A percentile compares a stretch with the other conserved stretches of the same genome.
phyloP scores from a whole-genome alignment of 1,140 invertebrate species.

The Cardiocondyla obscurior region DNA sequence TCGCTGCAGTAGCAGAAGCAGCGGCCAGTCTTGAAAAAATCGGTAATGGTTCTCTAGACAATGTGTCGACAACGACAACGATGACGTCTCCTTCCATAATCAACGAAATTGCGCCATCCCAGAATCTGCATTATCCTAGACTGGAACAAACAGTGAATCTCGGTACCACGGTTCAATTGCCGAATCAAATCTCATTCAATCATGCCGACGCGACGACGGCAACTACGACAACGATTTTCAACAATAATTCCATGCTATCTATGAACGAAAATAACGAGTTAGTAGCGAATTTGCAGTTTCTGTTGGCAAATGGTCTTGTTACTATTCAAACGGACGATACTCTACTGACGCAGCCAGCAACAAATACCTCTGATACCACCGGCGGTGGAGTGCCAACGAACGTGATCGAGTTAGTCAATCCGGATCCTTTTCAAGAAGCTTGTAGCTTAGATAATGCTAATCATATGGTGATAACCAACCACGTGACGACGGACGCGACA shows the following conservation, averaged over 20 bases:
- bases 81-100: background rate
- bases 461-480: slow-evolving; percentile 52
- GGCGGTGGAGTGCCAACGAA: slow-evolving; percentile 36
- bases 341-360: slow-evolving; percentile 53
- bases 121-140: slow-evolving; percentile 50
- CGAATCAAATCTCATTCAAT: slow-evolving; percentile 76
- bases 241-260: slow-evolving; percentile 70
- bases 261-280: slow-evolving; percentile 76
- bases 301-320: slow-evolving; percentile 75
- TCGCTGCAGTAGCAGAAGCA: slow-evolving; percentile 62
- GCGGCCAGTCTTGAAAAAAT: slow-evolving; percentile 58
- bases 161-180: slow-evolving; percentile 43
- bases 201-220: slow-evolving; percentile 27
- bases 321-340: slow-evolving; percentile 76
- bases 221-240: slow-evolving; percentile 62
- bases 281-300: slow-evolving; percentile 77
- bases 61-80: background rate
- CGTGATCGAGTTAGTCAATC: slow-evolving; percentile 48
- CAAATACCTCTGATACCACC: slow-evolving; percentile 12
- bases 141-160: slow-evolving; percentile 68
- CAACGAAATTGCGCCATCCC: background rate
- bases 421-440: slow-evolving; percentile 20
- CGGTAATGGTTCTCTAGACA: background rate
- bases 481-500: background rate
- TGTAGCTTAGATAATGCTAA: slow-evolving; percentile 3